Base-by-base conservation (phyloP, 2,113 vertebrate genomes). In the Lepus americanus region DNA sequence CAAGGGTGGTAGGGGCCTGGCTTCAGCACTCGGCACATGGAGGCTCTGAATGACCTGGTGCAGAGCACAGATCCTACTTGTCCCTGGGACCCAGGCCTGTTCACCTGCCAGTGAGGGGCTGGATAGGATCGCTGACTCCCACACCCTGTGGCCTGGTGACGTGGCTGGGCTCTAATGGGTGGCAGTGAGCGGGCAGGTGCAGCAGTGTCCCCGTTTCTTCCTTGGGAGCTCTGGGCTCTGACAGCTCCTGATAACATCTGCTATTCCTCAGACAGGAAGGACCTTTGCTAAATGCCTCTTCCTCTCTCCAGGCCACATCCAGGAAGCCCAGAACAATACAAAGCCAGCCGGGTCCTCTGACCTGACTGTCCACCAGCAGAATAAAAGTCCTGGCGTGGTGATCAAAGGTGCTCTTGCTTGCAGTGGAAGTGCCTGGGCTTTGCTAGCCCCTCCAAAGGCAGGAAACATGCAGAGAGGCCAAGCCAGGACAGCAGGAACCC, bases 231-330 rank as follows among this genome's bases (percentile, higher is more conserved):
- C 66, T 9, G 12, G 61, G 33, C 53, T 90, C 64, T 64, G 17
- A 6, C 39, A 76, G 89, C 79, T 89, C 82, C 80, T 55, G 72
- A 66, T 25, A 87, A 89, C 0, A 2, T 73, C 10, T 90, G 66
- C 10, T 94, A 63, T 94, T 89, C 70, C 33, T 49, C 81, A 87
- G 25, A 89, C 31, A 63, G 67, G 22, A 96, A 94, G 87, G 70
- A 59, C 31, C 59, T 63, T 93, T 95, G 77, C 59, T 85, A 83
- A 92, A 1, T 74, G 12, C 70, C 20, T 80, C 70, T 87, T 91
- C 64, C 76, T 78, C 39, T 80, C 44, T 66, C 76, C 63, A 90
- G 61, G 63, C 51, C 64, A n/a, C 89, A 96, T 44, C 73, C 92
- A 91, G 92, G 59, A 95, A 83, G 88, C 19, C 17, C 25, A 4